Evolutionary conservation across 2,888 invertebrate species (phyloP).

Genomic region (Mimas tiliae): DNA sequence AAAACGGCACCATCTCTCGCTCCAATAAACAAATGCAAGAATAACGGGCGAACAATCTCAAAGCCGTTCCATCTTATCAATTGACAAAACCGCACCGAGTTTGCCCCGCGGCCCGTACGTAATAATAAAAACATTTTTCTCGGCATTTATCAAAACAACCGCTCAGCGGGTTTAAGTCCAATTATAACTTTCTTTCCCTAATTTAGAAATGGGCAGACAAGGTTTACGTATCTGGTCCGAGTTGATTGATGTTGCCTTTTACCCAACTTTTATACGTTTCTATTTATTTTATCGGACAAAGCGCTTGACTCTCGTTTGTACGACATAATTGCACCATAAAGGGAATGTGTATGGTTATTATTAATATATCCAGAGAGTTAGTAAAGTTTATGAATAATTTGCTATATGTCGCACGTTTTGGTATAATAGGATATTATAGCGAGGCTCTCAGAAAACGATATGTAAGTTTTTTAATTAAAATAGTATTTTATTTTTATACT

Average conservation of each 20-base stretch:
- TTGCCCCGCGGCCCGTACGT: background rate
- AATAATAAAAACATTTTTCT: conserved; percentile 19
- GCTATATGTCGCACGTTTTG: no score
- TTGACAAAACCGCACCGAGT: background rate
- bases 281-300: conserved; percentile 4
- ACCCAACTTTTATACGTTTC: conserved; percentile 12
- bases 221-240: conserved; percentile 24
- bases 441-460: no score
- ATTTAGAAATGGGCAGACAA: conserved; percentile 24
- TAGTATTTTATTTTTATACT: no score
- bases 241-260: conserved; percentile 23
- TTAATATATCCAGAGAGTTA: conserved; percentile 5
- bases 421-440: no score
- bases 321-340: conserved; percentile 2
- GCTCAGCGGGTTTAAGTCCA: conserved; percentile 21
- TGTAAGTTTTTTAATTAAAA: no score
- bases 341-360: background rate
- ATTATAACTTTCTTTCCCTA: conserved; percentile 27
- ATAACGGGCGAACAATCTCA: no score
- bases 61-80: conserved; percentile 3
- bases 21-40: background rate
- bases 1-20: background rate
- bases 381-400: background rate
- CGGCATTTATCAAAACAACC: conserved; percentile 25
- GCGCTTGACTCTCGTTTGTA: conserved; percentile 32